Base-by-base conservation (phyloP, 1,140 invertebrate species). In the Rhagoletis zephyria region DNA sequence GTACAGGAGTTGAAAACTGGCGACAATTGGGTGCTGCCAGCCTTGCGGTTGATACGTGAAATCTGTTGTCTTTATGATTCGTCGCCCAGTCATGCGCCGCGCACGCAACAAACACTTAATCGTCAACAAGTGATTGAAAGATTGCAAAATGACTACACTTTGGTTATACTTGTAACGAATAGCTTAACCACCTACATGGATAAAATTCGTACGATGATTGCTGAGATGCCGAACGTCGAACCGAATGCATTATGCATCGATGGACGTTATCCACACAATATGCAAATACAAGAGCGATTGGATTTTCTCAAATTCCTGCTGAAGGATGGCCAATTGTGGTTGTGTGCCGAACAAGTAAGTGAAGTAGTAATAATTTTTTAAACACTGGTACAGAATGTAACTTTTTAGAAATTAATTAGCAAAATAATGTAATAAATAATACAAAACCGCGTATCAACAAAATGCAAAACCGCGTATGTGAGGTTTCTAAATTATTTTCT, bases 21-120 rank as follows among this genome's bases (percentile, higher is more conserved):
- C 70, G 97, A 98, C 89, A 88, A 88, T 4, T 99, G 98, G 98
- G 98, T 98, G 9, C 93, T 99, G 89, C 98, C 98, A 45, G 97
- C 98, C 10, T 94, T 99, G 65, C 98, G 99, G 93, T 97, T 99
- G 93, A 99, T 99, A 91, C 95, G 97, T 60, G 98, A 99, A 93
- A 99, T 99, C 88, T 99, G 98, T 93, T 97, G 96, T 90, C 94
- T 99, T 86, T 99, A 99, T 92, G 98, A 98, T 88, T 95, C 96
- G 94, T 90, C 96, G 94, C 93, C 95, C 94, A 93, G 96, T 94
- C 93, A 96, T 95, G 93, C 95, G 93, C 95, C 95, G 93, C 93
- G 95, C 65, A 94, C 94, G 51, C 95, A 96, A 90, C 95, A 96
- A 88, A 94, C 94, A 86, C 95, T 94, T 89, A 96, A 95, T 91